Percentiles rank a stretch among this genome's conserved stretches.
Conservation (phyloP, 2,888 invertebrate genomes). For the Xanthia icteritia region DNA sequence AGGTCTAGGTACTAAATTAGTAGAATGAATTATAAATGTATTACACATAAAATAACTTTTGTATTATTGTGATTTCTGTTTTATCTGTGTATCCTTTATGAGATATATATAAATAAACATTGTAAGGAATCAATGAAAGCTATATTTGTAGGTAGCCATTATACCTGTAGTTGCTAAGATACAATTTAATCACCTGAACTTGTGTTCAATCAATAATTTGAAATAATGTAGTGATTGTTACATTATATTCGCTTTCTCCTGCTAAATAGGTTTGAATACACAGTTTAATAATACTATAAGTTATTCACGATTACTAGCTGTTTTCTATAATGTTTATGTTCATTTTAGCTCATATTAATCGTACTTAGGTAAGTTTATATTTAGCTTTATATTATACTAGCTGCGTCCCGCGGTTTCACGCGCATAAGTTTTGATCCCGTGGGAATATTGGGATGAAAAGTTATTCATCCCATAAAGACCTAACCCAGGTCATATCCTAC, state of each 20-base stretch:
- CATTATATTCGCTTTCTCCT: conserved; percentile 38
- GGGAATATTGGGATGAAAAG: too few species aligned
- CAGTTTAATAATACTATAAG: conserved; percentile 10
- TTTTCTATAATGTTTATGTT: conserved; percentile 24
- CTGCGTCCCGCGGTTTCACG: too few species aligned
- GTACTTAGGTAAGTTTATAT: background rate
- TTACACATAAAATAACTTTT: background rate
- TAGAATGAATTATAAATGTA: background rate
- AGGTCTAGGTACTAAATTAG: background rate
- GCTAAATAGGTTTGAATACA: background rate
- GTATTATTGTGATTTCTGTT: background rate
- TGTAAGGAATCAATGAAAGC: background rate
- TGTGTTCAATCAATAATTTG: conserved; percentile 8
- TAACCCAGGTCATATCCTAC: too few species aligned
- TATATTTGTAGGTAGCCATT: background rate
- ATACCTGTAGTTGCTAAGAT: background rate
- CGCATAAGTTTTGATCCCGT: too few species aligned
- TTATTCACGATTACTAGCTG: conserved; percentile 14
- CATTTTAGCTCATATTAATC: background rate
- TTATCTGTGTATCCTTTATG: background rate
- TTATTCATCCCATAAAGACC: too few species aligned
- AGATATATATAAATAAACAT: background rate
- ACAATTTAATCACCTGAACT: conserved; percentile 12
- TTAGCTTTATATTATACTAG: background rate
- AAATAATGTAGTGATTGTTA: background rate